Conservation (phyloP, 2,797 vertebrate genomes). For the Hybognathus amarus region DNA sequence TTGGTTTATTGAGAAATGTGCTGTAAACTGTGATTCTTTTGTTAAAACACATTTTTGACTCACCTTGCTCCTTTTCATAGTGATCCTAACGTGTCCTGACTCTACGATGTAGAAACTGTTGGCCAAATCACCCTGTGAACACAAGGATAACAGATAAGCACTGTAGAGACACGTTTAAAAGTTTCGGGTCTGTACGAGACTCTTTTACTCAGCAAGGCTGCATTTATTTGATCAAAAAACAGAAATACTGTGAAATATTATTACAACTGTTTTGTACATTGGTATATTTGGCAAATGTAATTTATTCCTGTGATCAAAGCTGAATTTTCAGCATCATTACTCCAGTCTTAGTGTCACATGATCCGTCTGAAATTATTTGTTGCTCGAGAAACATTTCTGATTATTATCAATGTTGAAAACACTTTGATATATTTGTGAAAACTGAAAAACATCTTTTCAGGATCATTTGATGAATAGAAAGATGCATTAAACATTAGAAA, state of each 20-base stretch:
- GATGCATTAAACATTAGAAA: no score
- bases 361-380: neutral
- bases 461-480: no score
- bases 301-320: neutral
- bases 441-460: no score
- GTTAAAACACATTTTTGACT: slow-evolving; percentile 45
- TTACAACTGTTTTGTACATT: neutral
- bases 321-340: neutral
- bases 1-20: neutral
- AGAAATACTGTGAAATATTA: neutral
- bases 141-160: slow-evolving; percentile 24
- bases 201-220: neutral
- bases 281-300: no score
- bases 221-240: neutral
- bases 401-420: no score
- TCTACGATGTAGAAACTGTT: slow-evolving; percentile 99
- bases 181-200: neutral
- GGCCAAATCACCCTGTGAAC: slow-evolving; percentile 90
- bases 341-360: neutral
- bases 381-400: no score
- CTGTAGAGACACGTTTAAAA: neutral
- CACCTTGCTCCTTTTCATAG: slow-evolving; percentile 96
- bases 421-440: no score
- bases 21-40: neutral
- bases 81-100: slow-evolving; percentile 97